phyloP scores from a whole-genome alignment of 2,888 invertebrate species.

The Bombylius major region DNA sequence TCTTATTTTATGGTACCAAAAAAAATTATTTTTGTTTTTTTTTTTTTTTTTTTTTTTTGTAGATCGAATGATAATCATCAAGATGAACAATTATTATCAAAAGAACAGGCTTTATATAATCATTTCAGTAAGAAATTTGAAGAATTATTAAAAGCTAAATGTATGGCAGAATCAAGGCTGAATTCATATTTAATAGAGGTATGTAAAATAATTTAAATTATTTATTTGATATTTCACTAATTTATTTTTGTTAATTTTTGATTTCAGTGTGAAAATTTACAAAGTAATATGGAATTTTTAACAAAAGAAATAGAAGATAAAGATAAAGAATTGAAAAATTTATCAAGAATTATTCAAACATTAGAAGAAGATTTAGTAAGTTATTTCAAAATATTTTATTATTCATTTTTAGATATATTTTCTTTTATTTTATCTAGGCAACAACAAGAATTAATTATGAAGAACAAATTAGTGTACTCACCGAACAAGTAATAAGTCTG shows the following conservation, averaged over 20 bases:
- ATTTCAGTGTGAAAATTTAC: conserved; percentile 29
- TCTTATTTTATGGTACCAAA: neutral
- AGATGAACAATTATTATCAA: conserved; percentile 15
- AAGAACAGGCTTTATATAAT: conserved; percentile 32
- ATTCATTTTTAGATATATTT: neutral
- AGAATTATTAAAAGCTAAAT: conserved; percentile 30
- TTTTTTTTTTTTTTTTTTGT: neutral
- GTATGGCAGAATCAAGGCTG: conserved; percentile 30
- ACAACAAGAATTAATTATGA: conserved; percentile 53
- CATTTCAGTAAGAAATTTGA: conserved; percentile 32
- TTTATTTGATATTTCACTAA: neutral
- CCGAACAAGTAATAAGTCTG: conserved; percentile 49
- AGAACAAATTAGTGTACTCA: conserved; percentile 47
- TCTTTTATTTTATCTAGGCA: conserved; percentile 20
- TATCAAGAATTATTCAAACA: conserved; percentile 36
- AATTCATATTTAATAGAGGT: conserved; percentile 35
- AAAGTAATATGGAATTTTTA: conserved; percentile 39
- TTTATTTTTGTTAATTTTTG: neutral
- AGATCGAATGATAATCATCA: conserved; percentile 6
- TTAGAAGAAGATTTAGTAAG: conserved; percentile 53
- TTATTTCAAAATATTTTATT: neutral
- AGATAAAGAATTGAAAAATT: conserved; percentile 42
- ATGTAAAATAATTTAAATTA: neutral
- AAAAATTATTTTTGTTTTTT: neutral
- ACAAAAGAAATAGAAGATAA: conserved; percentile 38